These are phyloP conservation scores for Xylophagus ater DNA, from an alignment of 2,888 invertebrate genomes.

Conservation along the genomic window DNA sequence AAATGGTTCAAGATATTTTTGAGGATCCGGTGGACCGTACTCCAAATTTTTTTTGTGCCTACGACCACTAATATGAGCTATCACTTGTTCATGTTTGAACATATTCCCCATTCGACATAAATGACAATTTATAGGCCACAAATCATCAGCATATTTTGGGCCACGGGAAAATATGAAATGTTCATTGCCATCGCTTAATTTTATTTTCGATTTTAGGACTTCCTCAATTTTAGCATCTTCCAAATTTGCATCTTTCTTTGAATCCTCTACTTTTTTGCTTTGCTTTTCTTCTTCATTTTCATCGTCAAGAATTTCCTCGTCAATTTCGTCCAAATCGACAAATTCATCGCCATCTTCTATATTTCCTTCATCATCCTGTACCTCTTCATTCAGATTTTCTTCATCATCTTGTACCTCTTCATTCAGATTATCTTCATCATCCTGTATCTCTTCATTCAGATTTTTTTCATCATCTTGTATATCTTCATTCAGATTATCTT, in stretches of 20 bases:
- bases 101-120: constrained; percentile 14
- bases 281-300: constrained; percentile 5
- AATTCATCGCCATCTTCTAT: no score
- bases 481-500: no score
- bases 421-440: no score
- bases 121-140: constrained; percentile 17
- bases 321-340: no score
- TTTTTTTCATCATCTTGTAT: no score
- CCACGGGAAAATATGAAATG: constrained; percentile 13
- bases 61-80: constrained; percentile 9
- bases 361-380: no score
- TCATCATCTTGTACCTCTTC: no score
- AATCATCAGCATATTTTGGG: constrained; percentile 15
- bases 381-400: no score
- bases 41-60: constrained; percentile 8
- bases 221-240: background rate
- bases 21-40: constrained; percentile 4
- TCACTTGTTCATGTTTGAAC: constrained; percentile 8
- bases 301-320: constrained; percentile 4
- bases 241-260: background rate
- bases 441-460: no score
- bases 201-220: constrained; percentile 5
- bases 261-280: no score
- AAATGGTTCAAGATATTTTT: constrained; percentile 11
- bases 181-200: constrained; percentile 9